Conservation (phyloP, 2,797 vertebrate species). For the Sebastes kiyomatsui region DNA sequence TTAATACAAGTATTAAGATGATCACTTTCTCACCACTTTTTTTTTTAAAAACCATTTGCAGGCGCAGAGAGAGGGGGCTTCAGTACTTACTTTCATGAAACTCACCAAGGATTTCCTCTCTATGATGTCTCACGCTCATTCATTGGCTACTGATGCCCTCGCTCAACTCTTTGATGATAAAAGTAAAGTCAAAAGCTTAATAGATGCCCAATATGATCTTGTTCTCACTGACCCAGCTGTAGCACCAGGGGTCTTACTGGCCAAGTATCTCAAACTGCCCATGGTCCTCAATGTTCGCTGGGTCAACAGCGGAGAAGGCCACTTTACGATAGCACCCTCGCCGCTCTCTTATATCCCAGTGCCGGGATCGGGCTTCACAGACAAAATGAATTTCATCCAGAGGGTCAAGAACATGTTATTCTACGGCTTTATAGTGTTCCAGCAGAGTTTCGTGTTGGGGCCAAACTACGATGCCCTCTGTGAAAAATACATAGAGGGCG, state of each 20-base stretch:
- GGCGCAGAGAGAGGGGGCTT: constrained; percentile 57
- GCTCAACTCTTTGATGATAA: constrained; percentile 54
- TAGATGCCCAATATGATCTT: constrained; percentile 71
- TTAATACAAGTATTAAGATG: neutral
- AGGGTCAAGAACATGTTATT: constrained; percentile 75
- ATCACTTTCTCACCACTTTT: neutral
- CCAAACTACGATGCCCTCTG: constrained; percentile 66
- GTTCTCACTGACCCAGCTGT: constrained; percentile 77
- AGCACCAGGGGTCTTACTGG: constrained; percentile 63
- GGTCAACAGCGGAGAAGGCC: constrained; percentile 75
- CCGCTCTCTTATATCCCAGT: constrained; percentile 78
- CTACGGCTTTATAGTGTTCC: constrained; percentile 45
- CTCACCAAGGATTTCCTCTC: constrained; percentile 55
- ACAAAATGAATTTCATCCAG: constrained; percentile 79
- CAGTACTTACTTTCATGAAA: constrained; percentile 62
- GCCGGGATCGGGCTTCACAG: constrained; percentile 71
- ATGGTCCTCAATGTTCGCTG: constrained; percentile 78
- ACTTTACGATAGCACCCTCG: constrained; percentile 76
- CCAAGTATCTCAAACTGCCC: constrained; percentile 79
- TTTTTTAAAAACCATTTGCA: constrained; percentile 14
- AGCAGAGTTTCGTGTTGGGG: constrained; percentile 53
- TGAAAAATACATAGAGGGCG: constrained; percentile 70
- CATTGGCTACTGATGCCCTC: constrained; percentile 1
- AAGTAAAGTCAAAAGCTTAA: constrained; percentile 55
- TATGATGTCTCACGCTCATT: constrained; percentile 57